Conservation (phyloP, 2,888 invertebrate species). For the Tyria jacobaeae region DNA sequence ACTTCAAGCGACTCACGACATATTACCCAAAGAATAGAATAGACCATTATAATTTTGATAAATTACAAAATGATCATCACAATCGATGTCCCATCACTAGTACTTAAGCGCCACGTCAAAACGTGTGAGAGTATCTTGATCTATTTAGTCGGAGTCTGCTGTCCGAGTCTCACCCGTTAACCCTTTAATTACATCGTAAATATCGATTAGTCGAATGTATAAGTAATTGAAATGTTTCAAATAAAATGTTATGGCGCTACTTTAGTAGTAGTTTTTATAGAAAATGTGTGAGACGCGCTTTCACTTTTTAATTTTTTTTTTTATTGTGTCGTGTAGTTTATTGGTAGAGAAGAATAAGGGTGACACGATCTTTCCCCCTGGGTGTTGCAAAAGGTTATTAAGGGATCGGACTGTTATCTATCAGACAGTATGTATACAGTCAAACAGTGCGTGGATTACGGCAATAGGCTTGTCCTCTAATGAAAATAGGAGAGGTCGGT, state of each 20-base stretch:
- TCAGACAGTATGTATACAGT: no score
- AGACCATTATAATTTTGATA: no score
- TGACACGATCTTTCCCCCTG: no score
- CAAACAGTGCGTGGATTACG: no score
- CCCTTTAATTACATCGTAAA: constrained; percentile 54
- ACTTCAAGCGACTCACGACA: background rate
- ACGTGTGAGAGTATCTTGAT: constrained; percentile 42
- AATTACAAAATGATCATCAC: background rate
- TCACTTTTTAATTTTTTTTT: background rate
- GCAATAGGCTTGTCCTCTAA: no score
- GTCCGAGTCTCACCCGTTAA: constrained; percentile 43
- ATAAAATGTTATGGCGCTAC: constrained; percentile 17
- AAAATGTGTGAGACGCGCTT: background rate
- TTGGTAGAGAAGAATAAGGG: no score
- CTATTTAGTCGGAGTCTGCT: constrained; percentile 41
- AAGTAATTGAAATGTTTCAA: constrained; percentile 48
- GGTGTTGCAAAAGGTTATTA: no score
- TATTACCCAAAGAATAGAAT: no score
- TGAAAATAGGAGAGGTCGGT: no score
- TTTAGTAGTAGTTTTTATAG: constrained; percentile 7
- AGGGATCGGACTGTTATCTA: no score
- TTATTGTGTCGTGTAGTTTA: no score
- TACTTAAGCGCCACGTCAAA: constrained; percentile 44
- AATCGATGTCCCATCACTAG: constrained; percentile 30
- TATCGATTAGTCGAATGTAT: constrained; percentile 55